Evolutionary conservation across 2,797 vertebrate species (phyloP).

Genomic region (Lacerta bilineata): DNA sequence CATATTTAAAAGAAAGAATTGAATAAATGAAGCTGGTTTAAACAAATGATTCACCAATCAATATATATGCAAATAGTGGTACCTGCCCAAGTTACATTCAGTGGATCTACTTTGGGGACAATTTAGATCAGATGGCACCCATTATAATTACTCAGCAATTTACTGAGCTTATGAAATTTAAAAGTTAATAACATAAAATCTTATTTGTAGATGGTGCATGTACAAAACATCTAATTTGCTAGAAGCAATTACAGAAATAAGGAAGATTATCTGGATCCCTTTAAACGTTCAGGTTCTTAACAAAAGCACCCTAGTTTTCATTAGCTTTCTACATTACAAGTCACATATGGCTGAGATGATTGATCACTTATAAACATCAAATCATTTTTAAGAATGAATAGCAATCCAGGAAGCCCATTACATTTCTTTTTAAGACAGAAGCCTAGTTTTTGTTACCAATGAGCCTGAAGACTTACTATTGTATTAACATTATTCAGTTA

Average conservation of each 20-base stretch:
- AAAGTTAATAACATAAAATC: background rate
- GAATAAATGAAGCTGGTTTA: background rate
- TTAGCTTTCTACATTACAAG: slow-evolving; percentile 51
- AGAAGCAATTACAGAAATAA: background rate
- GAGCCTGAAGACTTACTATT: slow-evolving; percentile 9
- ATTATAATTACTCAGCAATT: background rate
- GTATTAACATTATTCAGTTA: slow-evolving; percentile 7
- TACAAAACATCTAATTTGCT: background rate
- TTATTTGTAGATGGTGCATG: background rate
- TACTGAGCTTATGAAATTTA: background rate
- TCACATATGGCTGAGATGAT: slow-evolving; percentile 61
- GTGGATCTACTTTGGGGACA: no score
- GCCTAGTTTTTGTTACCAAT: background rate
- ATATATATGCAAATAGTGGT: background rate
- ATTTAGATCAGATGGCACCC: no score
- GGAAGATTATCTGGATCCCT: background rate
- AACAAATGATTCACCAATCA: slow-evolving; percentile 27
- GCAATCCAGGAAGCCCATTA: slow-evolving; percentile 48
- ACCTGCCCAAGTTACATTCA: no score
- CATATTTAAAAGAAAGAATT: background rate
- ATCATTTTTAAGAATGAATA: slow-evolving; percentile 67
- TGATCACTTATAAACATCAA: slow-evolving; percentile 65
- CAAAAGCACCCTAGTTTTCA: slow-evolving; percentile 54
- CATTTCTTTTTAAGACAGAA: slow-evolving; percentile 19
- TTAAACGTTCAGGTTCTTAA: background rate